These are phyloP conservation scores for Beaufortia kweichowensis DNA, from an alignment of 2,113 vertebrate species.

Conservation along the genomic window DNA sequence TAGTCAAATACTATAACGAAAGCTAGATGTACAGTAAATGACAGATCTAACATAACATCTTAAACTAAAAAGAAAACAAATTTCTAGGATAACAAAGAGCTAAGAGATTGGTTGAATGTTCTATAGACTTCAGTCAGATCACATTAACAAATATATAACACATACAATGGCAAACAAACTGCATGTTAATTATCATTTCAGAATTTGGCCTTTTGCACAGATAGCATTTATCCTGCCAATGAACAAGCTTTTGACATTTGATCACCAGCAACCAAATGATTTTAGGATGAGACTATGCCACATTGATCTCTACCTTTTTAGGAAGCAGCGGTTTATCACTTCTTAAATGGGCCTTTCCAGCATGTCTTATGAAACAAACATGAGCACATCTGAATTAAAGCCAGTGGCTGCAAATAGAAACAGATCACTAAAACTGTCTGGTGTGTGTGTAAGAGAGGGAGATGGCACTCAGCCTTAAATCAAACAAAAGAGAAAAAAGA, in stretches of 20 bases:
- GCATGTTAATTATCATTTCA: not conserved
- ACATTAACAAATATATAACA: too few relatives aligned
- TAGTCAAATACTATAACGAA: too few relatives aligned
- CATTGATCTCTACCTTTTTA: slow-evolving; percentile 5
- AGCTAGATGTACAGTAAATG: too few relatives aligned
- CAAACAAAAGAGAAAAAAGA: too few relatives aligned
- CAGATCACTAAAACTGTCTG: slow-evolving; percentile 17
- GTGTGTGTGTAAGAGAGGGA: slow-evolving; percentile 11
- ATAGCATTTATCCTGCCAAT: not conserved
- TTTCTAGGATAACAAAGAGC: too few relatives aligned
- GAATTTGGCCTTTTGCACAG: too few relatives aligned
- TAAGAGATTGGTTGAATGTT: too few relatives aligned
- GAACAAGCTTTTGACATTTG: not conserved
- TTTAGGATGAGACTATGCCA: not conserved
- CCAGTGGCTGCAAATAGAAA: slow-evolving; percentile 37
- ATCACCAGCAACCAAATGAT: not conserved
- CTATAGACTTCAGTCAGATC: too few relatives aligned
- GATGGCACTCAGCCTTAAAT: not conserved
- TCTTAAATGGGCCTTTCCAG: not conserved
- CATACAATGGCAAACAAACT: too few relatives aligned
- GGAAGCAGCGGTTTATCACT: not conserved
- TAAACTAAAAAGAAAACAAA: too few relatives aligned
- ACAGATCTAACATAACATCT: too few relatives aligned
- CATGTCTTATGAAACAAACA: slow-evolving; percentile 4
- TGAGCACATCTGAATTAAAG: slow-evolving; percentile 20